Evolutionary conservation across 2,113 vertebrate genomes (phyloP), one percentile per base, ranked within the genome.

Genomic region (Pandion haliaetus): DNA sequence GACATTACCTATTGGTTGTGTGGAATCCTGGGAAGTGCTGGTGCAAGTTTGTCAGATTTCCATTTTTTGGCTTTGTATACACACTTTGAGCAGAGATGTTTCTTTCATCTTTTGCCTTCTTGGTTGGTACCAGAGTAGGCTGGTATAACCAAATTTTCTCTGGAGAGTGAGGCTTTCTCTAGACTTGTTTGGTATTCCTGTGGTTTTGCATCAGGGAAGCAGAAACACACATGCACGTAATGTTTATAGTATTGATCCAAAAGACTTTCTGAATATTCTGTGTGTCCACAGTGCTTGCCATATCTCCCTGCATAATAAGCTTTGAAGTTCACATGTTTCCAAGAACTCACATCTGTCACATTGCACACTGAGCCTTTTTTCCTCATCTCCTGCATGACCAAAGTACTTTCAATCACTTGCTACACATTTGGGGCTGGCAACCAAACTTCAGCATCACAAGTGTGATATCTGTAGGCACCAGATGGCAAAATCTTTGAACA

Each of bases 401-500:
- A 61, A 85, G 24, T 49, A 82, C 25, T 78, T 92, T 63, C 49
- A 86, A 86, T 96, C 80, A 49, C 47, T 83, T 66, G 38, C 47
- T 86, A 40, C 32, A 44, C 52, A 59, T 96, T 93, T 93, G 69
- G 67, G 76, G 45, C 59, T 94, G 73, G 86, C 91, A 97, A 95
- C 85, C 34, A 95, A 97, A 96, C 79, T 94, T 93, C 66, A 90
- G 82, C 71, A 87, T 96, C 88, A 82, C 28, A 96, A 97, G 31
- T 90, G 69, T 84, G 50, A 63, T 88, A 97, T 96, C 88, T 92
- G 42, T 36, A 92, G 3, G 55, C 31, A 96, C 81, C 97, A 98
- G 97, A 98, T 94, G 96, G 97, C 69, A 97, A 97, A 97, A 97
- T 93, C 96, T 97, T 98, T 97, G 76, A 95, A 95, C 80, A 82